phyloP scores from a whole-genome alignment of 2,888 invertebrate genomes.

The Agrochola lychnidis region DNA sequence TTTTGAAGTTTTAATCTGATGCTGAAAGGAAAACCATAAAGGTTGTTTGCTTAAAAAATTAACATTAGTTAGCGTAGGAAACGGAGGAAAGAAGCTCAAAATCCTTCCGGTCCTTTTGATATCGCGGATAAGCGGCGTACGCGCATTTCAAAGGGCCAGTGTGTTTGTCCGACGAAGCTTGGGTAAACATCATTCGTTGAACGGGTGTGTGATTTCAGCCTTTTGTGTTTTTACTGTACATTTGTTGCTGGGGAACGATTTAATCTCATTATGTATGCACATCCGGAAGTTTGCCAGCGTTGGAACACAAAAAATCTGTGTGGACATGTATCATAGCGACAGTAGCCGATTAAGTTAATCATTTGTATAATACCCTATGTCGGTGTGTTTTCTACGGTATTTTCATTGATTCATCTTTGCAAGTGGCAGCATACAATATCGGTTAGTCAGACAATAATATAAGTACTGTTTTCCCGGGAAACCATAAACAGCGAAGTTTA shows the following conservation, averaged over 20 bases:
- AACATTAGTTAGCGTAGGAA: conserved; percentile 71
- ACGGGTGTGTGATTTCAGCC: conserved; percentile 79
- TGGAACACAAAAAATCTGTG: conserved; percentile 47
- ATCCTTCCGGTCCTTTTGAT: conserved; percentile 87
- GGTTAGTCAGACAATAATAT: conserved; percentile 25
- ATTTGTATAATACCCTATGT: conserved; percentile 46
- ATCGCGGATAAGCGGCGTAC: conserved; percentile 78
- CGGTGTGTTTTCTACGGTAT: conserved; percentile 22
- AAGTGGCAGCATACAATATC: conserved; percentile 24
- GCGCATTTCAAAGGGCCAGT: conserved; percentile 81
- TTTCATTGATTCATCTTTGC: conserved; percentile 32
- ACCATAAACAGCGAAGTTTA: conserved; percentile 44
- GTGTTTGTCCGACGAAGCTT: conserved; percentile 80
- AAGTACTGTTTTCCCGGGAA: conserved; percentile 41
- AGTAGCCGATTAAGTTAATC: conserved; percentile 53
- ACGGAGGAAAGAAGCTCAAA: conserved; percentile 72
- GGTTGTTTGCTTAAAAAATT: conserved; percentile 76
- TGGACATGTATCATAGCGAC: conserved; percentile 29
- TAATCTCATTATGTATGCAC: conserved; percentile 79
- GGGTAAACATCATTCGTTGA: conserved; percentile 84
- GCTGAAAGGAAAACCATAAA: conserved; percentile 61
- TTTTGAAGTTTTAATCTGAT: conserved; percentile 58
- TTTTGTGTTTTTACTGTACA: conserved; percentile 78
- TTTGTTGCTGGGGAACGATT: conserved; percentile 72
- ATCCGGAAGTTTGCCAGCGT: conserved; percentile 74